Conservation (phyloP, 2,888 invertebrate species). For the Bombylius major region DNA sequence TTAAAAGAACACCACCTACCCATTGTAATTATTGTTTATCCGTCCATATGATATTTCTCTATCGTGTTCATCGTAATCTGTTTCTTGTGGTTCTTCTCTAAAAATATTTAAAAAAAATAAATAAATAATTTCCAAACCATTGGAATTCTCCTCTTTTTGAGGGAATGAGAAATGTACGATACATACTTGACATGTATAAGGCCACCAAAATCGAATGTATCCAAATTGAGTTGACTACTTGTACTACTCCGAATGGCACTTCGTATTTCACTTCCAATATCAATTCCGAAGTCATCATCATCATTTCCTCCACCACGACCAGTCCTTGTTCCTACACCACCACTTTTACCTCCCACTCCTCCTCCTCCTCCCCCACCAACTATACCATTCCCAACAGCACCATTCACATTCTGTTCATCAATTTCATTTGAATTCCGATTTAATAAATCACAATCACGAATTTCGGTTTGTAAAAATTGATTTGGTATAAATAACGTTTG, state of each 20-base stretch:
- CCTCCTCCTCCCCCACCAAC: conserved; percentile 17
- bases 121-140: background rate
- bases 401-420: background rate
- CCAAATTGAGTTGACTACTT: background rate
- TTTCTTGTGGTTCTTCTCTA: conserved; percentile 9
- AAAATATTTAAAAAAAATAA: background rate
- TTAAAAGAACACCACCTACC: conserved; percentile 1
- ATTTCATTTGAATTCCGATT: conserved; percentile 7
- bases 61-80: conserved; percentile 4
- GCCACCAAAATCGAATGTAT: background rate
- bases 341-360: conserved; percentile 18
- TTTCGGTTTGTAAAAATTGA: conserved; percentile 33
- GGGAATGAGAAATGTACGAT: too few species aligned
- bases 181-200: conserved; percentile 3
- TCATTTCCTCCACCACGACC: background rate
- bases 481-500: conserved; percentile 31
- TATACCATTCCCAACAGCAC: conserved; percentile 11
- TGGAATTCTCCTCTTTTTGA: too few species aligned
- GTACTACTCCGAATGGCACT: background rate
- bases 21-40: conserved; percentile 8
- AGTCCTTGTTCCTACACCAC: conserved; percentile 7
- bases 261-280: background rate
- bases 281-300: background rate
- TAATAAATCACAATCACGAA: conserved; percentile 21
- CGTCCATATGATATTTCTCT: background rate